These are phyloP conservation scores for Machimus atricapillus DNA, from an alignment of 2,888 invertebrate genomes.

Conservation along the genomic window DNA sequence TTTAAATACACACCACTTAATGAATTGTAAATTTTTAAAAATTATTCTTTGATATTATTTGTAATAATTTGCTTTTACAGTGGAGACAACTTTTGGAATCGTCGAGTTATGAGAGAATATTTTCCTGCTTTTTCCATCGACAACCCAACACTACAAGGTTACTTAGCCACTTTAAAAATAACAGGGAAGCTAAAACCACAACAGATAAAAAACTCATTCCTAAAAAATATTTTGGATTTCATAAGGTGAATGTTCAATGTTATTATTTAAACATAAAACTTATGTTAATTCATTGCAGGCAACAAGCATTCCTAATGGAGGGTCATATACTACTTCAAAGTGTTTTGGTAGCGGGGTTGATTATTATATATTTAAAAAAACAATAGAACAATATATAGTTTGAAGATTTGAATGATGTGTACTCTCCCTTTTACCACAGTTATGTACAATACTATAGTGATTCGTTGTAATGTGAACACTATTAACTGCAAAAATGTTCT, in stretches of 20 bases:
- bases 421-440: not conserved
- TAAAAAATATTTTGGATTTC: constrained; percentile 63
- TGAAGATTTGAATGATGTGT: not conserved
- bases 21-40: constrained; percentile 60
- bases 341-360: constrained; percentile 66
- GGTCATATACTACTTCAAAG: constrained; percentile 67
- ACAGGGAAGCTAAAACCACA: constrained; percentile 58
- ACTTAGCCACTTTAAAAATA: constrained; percentile 67
- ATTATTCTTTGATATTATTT: constrained; percentile 3
- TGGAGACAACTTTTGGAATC: constrained; percentile 66
- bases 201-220: constrained; percentile 58
- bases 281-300: constrained; percentile 51
- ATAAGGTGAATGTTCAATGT: constrained; percentile 51
- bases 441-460: not conserved
- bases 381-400: not conserved
- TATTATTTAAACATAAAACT: not conserved
- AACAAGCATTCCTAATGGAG: constrained; percentile 63
- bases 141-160: constrained; percentile 67
- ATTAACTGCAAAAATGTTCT: not conserved
- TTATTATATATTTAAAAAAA: constrained; percentile 58
- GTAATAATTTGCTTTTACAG: constrained; percentile 45
- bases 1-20: constrained; percentile 67
- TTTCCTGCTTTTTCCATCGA: constrained; percentile 68
- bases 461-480: not conserved
- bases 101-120: constrained; percentile 67